Conservation (phyloP, 2,797 vertebrate species). For the Coregonus suidteri region DNA sequence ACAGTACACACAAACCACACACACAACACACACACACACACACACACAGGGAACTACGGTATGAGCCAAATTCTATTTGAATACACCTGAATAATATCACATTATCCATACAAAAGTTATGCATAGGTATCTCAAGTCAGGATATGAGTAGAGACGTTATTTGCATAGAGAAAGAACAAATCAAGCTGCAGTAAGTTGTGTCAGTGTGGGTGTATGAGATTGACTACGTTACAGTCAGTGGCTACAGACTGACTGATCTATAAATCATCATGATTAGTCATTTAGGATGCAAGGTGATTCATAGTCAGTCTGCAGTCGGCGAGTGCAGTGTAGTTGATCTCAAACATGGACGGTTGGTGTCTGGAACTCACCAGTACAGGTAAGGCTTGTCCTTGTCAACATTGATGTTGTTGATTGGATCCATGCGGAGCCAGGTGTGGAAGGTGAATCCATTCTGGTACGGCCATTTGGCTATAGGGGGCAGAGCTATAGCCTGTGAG, state of each 20-base stretch:
- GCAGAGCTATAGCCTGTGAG: slow-evolving; percentile 93
- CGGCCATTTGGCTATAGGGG: slow-evolving; percentile 97
- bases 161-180: not conserved
- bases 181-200: not conserved
- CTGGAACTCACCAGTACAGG: slow-evolving; percentile 90
- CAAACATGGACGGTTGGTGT: not conserved
- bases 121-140: not conserved
- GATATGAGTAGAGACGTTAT: not conserved
- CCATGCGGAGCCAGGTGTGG: slow-evolving; percentile 98
- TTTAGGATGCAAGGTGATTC: too few species aligned
- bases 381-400: slow-evolving; percentile 99
- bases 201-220: too few species aligned
- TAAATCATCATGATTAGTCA: too few species aligned
- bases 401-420: slow-evolving; percentile 98
- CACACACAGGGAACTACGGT: not conserved
- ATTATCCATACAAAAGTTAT: slow-evolving; percentile 13
- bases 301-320: too few species aligned
- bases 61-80: not conserved
- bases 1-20: not conserved
- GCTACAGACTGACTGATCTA: too few species aligned
- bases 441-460: slow-evolving; percentile 99
- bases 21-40: not conserved
- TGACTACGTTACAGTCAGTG: too few species aligned
- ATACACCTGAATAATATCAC: not conserved
- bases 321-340: too few species aligned